Evolutionary conservation across 2,888 invertebrate species (phyloP).

Genomic region (Sesia apiformis): DNA sequence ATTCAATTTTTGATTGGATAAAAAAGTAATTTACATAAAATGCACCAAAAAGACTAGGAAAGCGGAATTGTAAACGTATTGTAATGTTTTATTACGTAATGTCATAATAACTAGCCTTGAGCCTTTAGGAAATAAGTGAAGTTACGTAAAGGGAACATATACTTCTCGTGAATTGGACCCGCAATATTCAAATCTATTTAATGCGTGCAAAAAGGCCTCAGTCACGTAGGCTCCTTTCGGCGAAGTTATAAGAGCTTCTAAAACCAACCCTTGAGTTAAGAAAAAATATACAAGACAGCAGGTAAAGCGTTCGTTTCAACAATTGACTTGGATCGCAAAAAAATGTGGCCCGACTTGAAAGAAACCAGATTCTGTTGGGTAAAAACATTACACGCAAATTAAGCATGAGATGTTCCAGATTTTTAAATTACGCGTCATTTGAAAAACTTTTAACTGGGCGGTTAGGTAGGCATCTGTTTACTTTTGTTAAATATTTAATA

Average conservation of each 20-base stretch:
- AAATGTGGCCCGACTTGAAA: constrained; percentile 9
- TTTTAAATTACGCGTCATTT: constrained; percentile 23
- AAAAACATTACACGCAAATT: constrained; percentile 31
- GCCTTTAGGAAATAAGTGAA: not conserved
- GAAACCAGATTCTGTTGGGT: constrained; percentile 25
- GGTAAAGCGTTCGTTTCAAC: not conserved
- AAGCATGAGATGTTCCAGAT: constrained; percentile 33
- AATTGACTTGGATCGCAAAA: not conserved
- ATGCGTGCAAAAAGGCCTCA: no score
- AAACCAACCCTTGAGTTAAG: not conserved
- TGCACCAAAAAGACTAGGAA: no score
- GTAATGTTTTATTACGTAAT: not conserved
- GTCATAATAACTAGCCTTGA: not conserved
- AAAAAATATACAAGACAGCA: not conserved
- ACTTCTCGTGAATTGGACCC: no score
- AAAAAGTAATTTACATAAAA: no score
- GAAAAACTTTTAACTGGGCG: constrained; percentile 5
- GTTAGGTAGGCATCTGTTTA: no score
- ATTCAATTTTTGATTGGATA: no score
- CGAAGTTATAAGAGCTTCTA: not conserved
- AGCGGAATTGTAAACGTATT: no score
- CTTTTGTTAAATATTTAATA: no score
- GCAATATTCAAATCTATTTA: no score
- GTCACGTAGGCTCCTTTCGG: no score
- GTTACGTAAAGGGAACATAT: no score